A percentile compares a stretch with the other conserved stretches of the same genome.
These are phyloP conservation scores for Gavialis gangeticus DNA, from an alignment of 2,113 vertebrate species.

Conservation along the genomic window DNA sequence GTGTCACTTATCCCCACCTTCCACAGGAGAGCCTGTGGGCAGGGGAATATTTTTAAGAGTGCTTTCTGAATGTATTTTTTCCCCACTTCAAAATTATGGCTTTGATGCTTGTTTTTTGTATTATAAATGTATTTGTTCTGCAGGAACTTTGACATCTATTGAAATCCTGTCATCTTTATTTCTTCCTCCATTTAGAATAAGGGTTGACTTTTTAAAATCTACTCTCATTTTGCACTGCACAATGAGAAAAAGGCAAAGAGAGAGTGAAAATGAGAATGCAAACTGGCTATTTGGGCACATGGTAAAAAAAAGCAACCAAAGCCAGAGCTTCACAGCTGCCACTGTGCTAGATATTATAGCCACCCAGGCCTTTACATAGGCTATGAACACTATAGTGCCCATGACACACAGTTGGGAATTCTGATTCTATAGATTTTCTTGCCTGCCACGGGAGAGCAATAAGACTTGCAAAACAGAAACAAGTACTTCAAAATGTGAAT, in stretches of 20 bases:
- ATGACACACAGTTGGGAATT: neutral
- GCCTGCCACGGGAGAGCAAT: neutral
- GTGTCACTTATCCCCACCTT: neutral
- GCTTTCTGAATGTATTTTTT: no score
- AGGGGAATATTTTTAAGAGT: neutral
- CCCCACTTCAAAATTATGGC: no score
- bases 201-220: neutral
- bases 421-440: slow-evolving; percentile 36
- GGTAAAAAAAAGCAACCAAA: neutral
- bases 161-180: neutral
- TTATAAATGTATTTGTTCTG: slow-evolving; percentile 26
- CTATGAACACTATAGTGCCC: neutral
- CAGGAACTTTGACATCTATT: neutral
- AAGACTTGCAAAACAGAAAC: neutral
- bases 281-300: neutral
- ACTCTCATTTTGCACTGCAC: neutral
- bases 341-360: neutral
- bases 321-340: neutral
- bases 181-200: neutral
- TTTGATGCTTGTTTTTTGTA: slow-evolving; percentile 5
- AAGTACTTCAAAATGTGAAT: no score
- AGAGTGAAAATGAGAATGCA: neutral
- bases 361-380: neutral
- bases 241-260: neutral
- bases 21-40: neutral